Evolutionary conservation across 2,888 invertebrate species (phyloP).

Genomic region (Drosophila buzzatii): DNA sequence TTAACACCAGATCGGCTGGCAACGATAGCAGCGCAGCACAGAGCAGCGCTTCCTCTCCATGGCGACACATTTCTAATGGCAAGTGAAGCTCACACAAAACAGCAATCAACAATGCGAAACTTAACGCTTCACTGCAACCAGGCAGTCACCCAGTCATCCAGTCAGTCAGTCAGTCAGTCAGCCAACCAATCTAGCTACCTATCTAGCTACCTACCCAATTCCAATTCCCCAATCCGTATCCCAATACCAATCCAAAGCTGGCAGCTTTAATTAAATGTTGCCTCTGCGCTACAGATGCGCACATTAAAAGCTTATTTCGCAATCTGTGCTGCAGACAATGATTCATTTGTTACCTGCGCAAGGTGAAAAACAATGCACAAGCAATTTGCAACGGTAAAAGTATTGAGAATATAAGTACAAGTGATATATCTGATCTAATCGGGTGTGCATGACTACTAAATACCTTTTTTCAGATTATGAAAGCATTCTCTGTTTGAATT

Average conservation of each 20-base stretch:
- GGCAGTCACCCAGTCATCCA: conserved; percentile 1
- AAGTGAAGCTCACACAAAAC: conserved; percentile 68
- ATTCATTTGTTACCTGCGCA: conserved; percentile 19
- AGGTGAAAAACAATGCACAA: conserved; percentile 11
- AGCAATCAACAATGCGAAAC: conserved; percentile 56
- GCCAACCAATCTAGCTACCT: conserved; percentile 28
- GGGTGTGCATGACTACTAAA: not conserved
- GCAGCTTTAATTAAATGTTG: conserved; percentile 50
- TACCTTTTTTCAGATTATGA: not conserved
- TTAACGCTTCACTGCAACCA: conserved; percentile 73
- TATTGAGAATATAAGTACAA: conserved; percentile 4
- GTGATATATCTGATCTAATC: not conserved
- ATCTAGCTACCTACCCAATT: conserved; percentile 24
- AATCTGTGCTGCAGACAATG: conserved; percentile 10
- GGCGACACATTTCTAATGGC: conserved; percentile 73
- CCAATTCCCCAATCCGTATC: conserved; percentile 25
- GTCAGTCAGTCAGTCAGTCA: not conserved
- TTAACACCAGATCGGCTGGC: conserved; percentile 75
- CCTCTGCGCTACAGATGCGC: conserved; percentile 2
- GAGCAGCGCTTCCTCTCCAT: conserved; percentile 25
- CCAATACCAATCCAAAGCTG: conserved; percentile 36
- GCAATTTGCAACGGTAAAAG: conserved; percentile 7
- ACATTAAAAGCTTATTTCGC: conserved; percentile 31
- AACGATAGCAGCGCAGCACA: conserved; percentile 54
- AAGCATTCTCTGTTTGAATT: no score